Evolutionary conservation across 2,888 invertebrate genomes (phyloP), one percentile per base, ranked within the genome.

Genomic region (Tiphia femorata): DNA sequence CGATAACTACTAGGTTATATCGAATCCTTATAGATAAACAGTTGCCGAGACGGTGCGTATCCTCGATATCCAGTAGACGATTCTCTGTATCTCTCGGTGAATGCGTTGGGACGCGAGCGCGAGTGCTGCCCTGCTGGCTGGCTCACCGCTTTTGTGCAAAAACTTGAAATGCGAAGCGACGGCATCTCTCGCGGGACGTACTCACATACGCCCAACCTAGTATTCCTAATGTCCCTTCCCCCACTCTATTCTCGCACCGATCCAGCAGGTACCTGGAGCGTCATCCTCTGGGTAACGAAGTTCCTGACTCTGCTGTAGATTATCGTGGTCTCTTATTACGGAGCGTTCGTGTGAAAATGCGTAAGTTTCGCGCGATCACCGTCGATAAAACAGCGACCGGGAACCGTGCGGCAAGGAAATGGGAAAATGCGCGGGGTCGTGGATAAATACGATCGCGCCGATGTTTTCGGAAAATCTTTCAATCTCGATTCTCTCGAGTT

Each of bases 1-100:
- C 12, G 44, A 25, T n/a, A n/a, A n/a, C n/a, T 38, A 56, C 63
- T 66, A 75, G 77, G 76, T 78, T 78, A 76, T 65, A 60, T 59
- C 56, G 55, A 56, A 35, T 52, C 14, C 49, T 12, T 44, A 12
- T 21, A n/a, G 19, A 33, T 8, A 5, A 14, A 30, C 41, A 35
- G 42, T 21, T 25, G 25, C 12, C 6, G 23, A 12, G 17, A 37
- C 38, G 29, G 29, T 38, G 29, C 14, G 8, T 7, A 5, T 23
- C n/a, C 49, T 12, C 19, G 41, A 25, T 37, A 35, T 44, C 48
- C 46, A 5, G 35, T 30, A 17, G 16, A 16, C 8, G 10, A 48
- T 17, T 40, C 44, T 35, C 30, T 41, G 48, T 41, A 41, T 56
- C 56, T 53, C 44, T 44, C 29, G 5, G 5, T 21, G 33, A 49